Conservation (phyloP, 2,888 invertebrate genomes). For the Orthosia cruda region DNA sequence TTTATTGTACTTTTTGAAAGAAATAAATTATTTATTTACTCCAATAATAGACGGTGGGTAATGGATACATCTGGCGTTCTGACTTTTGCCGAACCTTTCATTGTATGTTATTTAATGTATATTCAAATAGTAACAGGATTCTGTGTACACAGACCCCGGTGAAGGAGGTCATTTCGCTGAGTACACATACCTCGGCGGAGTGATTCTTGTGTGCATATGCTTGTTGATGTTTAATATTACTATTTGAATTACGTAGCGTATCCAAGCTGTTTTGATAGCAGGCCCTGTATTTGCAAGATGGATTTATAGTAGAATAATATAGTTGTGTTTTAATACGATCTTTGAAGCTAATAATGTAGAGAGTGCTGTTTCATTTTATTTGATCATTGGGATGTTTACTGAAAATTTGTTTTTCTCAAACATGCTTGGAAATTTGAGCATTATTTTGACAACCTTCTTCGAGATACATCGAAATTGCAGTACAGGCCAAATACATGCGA, state of each 20-base stretch:
- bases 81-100: constrained; percentile 4
- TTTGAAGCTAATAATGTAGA: not conserved
- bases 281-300: constrained; percentile 17
- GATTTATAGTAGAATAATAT: constrained; percentile 2
- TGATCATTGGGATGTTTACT: no score
- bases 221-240: constrained; percentile 62
- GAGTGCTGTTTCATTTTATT: no score
- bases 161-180: constrained; percentile 56
- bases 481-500: no score
- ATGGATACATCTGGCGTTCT: constrained; percentile 12
- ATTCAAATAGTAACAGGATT: constrained; percentile 42
- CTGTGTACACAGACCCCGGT: constrained; percentile 45
- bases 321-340: not conserved
- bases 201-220: constrained; percentile 53
- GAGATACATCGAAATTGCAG: no score
- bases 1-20: no score
- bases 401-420: no score
- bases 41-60: not conserved
- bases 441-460: no score
- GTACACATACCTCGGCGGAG: constrained; percentile 49
- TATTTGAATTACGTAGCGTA: constrained; percentile 51
- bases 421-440: no score
- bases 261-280: constrained; percentile 37
- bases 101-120: constrained; percentile 49
- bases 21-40: no score